Conservation (phyloP, 1,140 invertebrate genomes). For the Helicoverpa armigera region DNA sequence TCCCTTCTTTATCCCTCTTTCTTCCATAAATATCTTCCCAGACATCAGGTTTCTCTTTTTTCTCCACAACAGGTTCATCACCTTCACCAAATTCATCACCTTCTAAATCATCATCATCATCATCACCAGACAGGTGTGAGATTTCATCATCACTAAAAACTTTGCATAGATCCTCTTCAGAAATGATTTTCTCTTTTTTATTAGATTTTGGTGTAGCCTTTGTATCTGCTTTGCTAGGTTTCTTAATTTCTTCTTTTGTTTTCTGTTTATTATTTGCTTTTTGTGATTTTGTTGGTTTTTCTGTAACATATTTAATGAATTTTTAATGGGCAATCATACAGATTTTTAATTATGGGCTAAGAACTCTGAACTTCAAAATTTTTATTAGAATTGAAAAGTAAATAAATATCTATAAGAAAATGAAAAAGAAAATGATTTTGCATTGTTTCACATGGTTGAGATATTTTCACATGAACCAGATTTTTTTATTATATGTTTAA, state of each 20-base stretch:
- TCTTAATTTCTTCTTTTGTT: constrained; percentile 22
- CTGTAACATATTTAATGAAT: constrained; percentile 44
- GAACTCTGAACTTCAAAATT: neutral
- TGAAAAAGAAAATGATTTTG: too few species aligned
- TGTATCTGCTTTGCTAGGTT: constrained; percentile 49
- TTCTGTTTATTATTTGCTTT: constrained; percentile 55
- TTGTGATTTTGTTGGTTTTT: constrained; percentile 56
- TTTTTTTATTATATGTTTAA: too few species aligned
- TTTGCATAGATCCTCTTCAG: constrained; percentile 75
- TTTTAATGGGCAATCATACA: neutral
- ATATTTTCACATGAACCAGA: too few species aligned
- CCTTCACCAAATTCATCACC: constrained; percentile 63
- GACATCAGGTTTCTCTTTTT: constrained; percentile 76
- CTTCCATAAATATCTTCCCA: constrained; percentile 99
- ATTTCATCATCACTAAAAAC: constrained; percentile 83
- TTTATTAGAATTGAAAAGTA: too few species aligned
- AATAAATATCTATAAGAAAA: too few species aligned
- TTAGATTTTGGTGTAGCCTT: constrained; percentile 56
- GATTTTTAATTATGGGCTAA: neutral
- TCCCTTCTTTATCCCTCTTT: constrained; percentile 92
- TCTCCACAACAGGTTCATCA: constrained; percentile 58
- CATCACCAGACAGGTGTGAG: constrained; percentile 76
- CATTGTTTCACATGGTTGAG: too few species aligned
- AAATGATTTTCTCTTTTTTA: constrained; percentile 66
- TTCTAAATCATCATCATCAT: constrained; percentile 58